A percentile compares a stretch with the other conserved stretches of the same genome.
Evolutionary conservation across 2,797 vertebrate genomes (phyloP).

Genomic region (Sebastes kiyomatsui): DNA sequence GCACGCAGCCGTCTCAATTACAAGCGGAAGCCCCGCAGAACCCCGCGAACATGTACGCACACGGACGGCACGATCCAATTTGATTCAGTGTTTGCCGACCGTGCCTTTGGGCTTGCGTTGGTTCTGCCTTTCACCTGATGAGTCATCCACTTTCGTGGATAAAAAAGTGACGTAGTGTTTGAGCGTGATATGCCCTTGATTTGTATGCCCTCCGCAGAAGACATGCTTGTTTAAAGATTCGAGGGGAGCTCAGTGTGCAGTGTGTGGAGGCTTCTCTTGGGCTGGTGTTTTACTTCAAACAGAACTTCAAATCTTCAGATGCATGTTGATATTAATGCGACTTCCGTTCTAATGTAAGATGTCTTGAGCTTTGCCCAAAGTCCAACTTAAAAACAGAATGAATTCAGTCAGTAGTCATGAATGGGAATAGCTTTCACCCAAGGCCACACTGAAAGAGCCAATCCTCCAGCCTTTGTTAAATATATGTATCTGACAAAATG

Average conservation of each 20-base stretch:
- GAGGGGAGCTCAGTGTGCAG: not conserved
- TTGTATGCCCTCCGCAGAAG: not conserved
- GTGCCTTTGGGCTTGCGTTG: conserved; percentile 6
- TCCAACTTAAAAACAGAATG: not conserved
- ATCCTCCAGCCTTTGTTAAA: not conserved
- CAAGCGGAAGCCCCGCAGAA: not conserved
- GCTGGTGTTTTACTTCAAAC: not conserved
- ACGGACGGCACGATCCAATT: conserved; percentile 32
- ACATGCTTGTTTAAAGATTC: not conserved
- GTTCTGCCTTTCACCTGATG: conserved; percentile 35
- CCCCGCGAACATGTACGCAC: not conserved
- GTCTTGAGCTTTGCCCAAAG: not conserved
- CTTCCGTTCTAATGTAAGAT: not conserved
- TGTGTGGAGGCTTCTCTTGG: not conserved
- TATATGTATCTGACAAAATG: not conserved
- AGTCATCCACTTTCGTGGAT: conserved; percentile 26
- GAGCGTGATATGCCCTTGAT: not conserved
- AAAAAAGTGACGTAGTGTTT: not conserved
- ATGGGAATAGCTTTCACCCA: not conserved
- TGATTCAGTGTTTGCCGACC: conserved; percentile 32
- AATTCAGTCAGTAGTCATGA: not conserved
- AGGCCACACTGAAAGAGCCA: conserved; percentile 3
- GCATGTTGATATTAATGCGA: not conserved
- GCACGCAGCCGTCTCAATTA: conserved; percentile 14
- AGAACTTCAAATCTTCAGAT: not conserved